Percentiles rank a stretch among this genome's conserved stretches.
phyloP scores from a whole-genome alignment of 2,888 invertebrate genomes.

The Gordius sp. region DNA sequence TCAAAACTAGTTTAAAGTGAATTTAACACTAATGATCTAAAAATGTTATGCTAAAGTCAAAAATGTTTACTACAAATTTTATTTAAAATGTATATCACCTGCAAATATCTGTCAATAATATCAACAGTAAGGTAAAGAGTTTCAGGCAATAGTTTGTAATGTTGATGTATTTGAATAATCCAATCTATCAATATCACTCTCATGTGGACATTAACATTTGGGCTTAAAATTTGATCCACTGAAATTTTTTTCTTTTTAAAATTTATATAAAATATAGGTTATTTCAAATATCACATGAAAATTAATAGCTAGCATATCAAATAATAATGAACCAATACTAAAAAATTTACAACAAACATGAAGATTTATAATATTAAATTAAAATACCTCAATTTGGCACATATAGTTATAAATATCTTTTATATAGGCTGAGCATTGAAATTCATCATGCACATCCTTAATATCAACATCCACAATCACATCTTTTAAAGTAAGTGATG shows the following conservation, averaged over 20 bases:
- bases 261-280: too few species aligned
- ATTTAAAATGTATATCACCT: constrained; percentile 32
- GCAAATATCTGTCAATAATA: constrained; percentile 62
- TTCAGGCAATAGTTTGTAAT: constrained; percentile 57
- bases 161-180: constrained; percentile 64
- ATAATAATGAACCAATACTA: too few species aligned
- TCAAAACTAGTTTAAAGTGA: too few species aligned
- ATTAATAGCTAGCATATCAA: too few species aligned
- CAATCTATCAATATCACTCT: constrained; percentile 65
- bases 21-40: too few species aligned
- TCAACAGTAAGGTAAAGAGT: constrained; percentile 63
- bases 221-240: constrained; percentile 19
- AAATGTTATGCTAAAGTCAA: too few species aligned
- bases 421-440: constrained; percentile 54
- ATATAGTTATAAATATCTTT: constrained; percentile 66
- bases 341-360: too few species aligned
- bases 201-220: constrained; percentile 49
- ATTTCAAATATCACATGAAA: too few species aligned
- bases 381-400: constrained; percentile 42
- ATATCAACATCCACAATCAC: constrained; percentile 39
- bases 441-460: constrained; percentile 44
- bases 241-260: too few species aligned
- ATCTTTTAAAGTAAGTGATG: constrained; percentile 12
- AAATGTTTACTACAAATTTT: neutral
- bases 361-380: too few species aligned